Base-by-base conservation (phyloP, 2,113 vertebrate species). In the Ia io region DNA sequence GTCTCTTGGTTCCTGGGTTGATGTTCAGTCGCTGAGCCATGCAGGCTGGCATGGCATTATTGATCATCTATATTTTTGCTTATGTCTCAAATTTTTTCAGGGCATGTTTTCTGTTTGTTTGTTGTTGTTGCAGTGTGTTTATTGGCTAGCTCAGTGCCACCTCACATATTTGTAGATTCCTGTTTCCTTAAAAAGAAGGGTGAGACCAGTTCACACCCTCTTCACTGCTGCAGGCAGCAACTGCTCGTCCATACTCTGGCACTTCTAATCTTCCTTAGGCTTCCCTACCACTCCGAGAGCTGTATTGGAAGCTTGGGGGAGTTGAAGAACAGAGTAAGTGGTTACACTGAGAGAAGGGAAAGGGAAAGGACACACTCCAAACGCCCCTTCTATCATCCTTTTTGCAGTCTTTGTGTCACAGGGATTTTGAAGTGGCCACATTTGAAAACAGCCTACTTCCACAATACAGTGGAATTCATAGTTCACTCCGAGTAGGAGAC, bases 121-220 rank as follows among this genome's bases (percentile, higher is more conserved):
- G 16, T 61, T 87, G 89, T 86, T 78, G 42, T 28, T 28, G 17
- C 67, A 76, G 73, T 53, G 28, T 14, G 28, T 53, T 83, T 87
- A 49, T 56, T 14, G 44, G 35, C 61, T 65, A 82, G 53, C 37
- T 44, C 67, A 85, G 49, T 67, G 61, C 3, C 13, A 49, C 23
- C 59, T 83, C 6, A 70, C n/a, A 23, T 67, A 78, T 86, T 69
- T 91, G 51, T 56, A 83, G 73, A 70, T 51, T 80, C 12, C 3
- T 40, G 3, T 88, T 95, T 89, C 51, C 51, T 80, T 95, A 80
- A 71, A 42, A 63, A 93, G 59, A 92, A 71, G 61, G 32, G 67
- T 23, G 51, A 91, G 44, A 63, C 22, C 35, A 91, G 47, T 71
- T 95, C 47, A 70, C 16, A 70, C 63, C 30, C 18, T 93, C 63